Base-by-base conservation (phyloP, 2,888 invertebrate genomes). In the Pristionchus japonicus region DNA sequence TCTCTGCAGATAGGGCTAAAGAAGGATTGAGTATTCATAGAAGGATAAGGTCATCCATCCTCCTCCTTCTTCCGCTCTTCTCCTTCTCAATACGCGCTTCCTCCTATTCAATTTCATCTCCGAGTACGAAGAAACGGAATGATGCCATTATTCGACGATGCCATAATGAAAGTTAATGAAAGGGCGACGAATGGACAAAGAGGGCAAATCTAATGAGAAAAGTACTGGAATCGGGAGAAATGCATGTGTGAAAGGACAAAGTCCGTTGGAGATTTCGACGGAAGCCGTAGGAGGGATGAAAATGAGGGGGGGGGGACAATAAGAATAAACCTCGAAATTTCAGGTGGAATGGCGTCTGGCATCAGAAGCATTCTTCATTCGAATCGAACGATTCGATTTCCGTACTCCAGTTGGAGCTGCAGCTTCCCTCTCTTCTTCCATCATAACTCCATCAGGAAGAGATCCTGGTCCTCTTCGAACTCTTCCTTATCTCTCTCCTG, bases 311-410 rank as follows among this genome's bases (percentile, higher is more conserved):
- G 31, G 37, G 40, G 43, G 20, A 9, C 74, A 77, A 77, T 17
- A 15, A 37, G n/a, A 3, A 40, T 27, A 2, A 15, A 61, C n/a
- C n/a, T n/a, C n/a, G n/a, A 17, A 34, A 17, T 84, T 84, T 9
- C 61, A 84, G 84, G 40, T 84, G 84, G 61, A 61, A 40, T 84
- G 84, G 84, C 57, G 61, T 9, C 13, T 84, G n/a, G 57, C 61
- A 37, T n/a, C 84, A 23, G 84, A 84, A 27, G 6, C 84, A 2
- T 84, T 84, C 84, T 34, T 23, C 61, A 64, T 84, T 64, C 57
- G 64, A 37, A 27, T 84, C 40, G 64, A 84, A 40, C 17, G 57
- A n/a, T 84, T 84, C 40, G 15, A 37, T 27, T 84, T 61, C 84
- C 57, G n/a, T 11, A 84, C 57, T 61, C 49, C 82, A 11, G 49